Conservation (phyloP, 2,888 invertebrate species). For the Leuctra nigra region DNA sequence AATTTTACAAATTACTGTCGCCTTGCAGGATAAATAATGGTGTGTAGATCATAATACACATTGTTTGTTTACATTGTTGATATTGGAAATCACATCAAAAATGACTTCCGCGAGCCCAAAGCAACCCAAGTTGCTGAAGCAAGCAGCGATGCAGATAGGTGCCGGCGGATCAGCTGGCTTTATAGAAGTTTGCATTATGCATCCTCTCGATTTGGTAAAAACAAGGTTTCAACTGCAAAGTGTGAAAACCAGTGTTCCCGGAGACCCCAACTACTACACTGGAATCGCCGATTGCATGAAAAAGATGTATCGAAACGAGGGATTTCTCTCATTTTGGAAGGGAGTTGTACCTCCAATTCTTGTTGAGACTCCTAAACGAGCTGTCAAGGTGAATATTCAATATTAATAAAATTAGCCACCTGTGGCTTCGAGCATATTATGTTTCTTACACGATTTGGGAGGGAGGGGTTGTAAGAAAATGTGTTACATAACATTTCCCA, state of each 20-base stretch:
- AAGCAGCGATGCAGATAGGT: constrained; percentile 73
- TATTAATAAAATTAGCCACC: no score
- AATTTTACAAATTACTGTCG: no score
- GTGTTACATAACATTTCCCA: no score
- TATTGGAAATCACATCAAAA: no score
- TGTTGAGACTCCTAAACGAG: constrained; percentile 92
- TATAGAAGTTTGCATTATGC: constrained; percentile 68
- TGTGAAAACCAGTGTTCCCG: constrained; percentile 33
- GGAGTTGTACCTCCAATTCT: constrained; percentile 89
- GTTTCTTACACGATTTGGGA: no score
- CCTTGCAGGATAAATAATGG: no score
- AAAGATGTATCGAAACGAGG: constrained; percentile 85
- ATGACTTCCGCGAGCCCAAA: constrained; percentile 6
- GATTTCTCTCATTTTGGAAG: constrained; percentile 81
- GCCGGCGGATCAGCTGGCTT: constrained; percentile 83
- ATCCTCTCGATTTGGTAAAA: constrained; percentile 89
- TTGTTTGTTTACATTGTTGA: no score
- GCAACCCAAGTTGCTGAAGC: constrained; percentile 47
- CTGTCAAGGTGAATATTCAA: constrained; percentile 67
- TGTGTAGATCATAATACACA: no score
- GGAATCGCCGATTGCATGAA: constrained; percentile 81
- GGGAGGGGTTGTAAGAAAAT: no score
- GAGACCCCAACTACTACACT: constrained; percentile 55
- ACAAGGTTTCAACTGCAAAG: constrained; percentile 76
- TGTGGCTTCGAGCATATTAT: no score